Conservation (phyloP, 2,797 vertebrate species). For the Sebastes matsubarae region DNA sequence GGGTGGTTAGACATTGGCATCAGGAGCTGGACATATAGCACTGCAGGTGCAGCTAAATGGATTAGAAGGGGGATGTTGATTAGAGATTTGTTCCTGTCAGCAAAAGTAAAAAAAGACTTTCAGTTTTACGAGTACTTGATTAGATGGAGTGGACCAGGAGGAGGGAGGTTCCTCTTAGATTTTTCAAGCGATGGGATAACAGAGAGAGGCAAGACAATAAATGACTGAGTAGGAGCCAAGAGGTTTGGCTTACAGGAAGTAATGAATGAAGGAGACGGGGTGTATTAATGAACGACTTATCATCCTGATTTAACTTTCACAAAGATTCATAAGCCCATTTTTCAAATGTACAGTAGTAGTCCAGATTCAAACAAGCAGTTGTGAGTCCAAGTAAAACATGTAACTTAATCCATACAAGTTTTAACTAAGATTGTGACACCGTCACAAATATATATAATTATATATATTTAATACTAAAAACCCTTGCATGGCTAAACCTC, state of each 20-base stretch:
- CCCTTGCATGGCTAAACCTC: neutral
- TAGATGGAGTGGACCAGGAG: neutral
- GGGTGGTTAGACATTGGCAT: neutral
- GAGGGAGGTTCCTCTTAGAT: neutral
- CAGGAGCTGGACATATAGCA: neutral
- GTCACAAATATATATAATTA: neutral
- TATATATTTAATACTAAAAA: neutral
- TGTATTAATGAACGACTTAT: neutral
- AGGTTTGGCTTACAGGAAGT: neutral
- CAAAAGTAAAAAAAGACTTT: neutral
- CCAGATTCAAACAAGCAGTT: neutral
- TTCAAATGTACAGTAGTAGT: neutral
- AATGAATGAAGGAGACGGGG: neutral
- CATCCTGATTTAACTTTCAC: neutral
- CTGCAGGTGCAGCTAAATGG: neutral
- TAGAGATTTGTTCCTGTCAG: neutral
- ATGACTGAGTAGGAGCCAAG: neutral
- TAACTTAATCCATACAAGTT: no score
- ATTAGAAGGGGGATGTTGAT: neutral
- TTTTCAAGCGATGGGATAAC: neutral
- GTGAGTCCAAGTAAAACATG: neutral
- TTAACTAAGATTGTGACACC: no score
- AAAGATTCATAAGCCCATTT: neutral
- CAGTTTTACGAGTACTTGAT: conserved; percentile 3
- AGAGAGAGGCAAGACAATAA: neutral